A percentile compares a stretch with the other conserved stretches of the same genome.
phyloP scores from a whole-genome alignment of 2,888 invertebrate genomes.

The Fissipunctia ypsillon region DNA sequence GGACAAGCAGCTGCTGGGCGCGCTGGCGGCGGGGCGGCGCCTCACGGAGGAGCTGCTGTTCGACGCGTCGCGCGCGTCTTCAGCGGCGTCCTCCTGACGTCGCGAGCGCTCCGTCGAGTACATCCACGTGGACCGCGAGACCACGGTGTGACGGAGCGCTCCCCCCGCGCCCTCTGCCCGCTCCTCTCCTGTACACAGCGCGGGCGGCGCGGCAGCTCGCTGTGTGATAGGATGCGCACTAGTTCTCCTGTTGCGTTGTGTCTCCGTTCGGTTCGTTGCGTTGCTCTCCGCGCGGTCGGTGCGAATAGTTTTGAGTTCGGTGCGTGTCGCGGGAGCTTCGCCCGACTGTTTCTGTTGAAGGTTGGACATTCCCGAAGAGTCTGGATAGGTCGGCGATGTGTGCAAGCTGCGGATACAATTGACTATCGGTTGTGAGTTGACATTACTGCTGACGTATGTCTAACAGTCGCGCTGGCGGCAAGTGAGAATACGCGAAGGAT shows the following conservation, averaged over 20 bases:
- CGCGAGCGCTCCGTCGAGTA: constrained; percentile 97
- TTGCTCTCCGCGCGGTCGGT: constrained; percentile 32
- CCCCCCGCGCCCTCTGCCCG: constrained; percentile 51
- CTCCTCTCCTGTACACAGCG: constrained; percentile 45
- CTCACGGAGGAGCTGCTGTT: constrained; percentile 93
- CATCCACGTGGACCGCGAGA: constrained; percentile 98
- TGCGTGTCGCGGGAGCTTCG: constrained; percentile 19
- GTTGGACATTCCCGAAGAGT: constrained; percentile 21
- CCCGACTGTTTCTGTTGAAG: constrained; percentile 16
- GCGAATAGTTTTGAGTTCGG: constrained; percentile 25
- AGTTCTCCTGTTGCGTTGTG: constrained; percentile 62
- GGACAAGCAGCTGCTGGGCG: constrained; percentile 91
- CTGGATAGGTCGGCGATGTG: neutral
- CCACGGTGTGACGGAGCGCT: constrained; percentile 94
- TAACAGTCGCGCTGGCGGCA: neutral
- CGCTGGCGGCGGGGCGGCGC: constrained; percentile 91
- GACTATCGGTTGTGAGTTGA: constrained; percentile 51
- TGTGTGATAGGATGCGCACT: constrained; percentile 65
- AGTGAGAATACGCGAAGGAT: neutral
- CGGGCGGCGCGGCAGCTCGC: constrained; percentile 51
- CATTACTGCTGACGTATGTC: constrained; percentile 13
- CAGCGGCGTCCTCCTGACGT: constrained; percentile 95
- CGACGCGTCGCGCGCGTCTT: constrained; percentile 90
- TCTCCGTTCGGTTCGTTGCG: constrained; percentile 47
- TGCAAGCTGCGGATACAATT: constrained; percentile 2